Evolutionary conservation across 1,140 invertebrate genomes (phyloP), one percentile per base, ranked within the genome.

Genomic region (Hylyphantes graminicola): DNA sequence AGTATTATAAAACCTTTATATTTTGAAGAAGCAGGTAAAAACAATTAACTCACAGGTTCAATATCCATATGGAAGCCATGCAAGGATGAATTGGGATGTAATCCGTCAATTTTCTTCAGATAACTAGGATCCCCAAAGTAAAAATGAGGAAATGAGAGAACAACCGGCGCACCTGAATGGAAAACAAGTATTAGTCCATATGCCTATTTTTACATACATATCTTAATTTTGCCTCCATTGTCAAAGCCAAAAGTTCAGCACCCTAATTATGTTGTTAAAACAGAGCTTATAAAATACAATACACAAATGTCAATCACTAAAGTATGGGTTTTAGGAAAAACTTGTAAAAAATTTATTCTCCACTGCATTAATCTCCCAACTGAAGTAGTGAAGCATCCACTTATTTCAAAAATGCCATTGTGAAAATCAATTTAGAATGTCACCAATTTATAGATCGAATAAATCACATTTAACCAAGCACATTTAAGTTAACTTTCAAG

Each of bases 91-190:
- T 85, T 83, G 13, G 85, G 85, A n/a, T 76, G 63, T 12, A 86
- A 19, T 48, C 85, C 78, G 57, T 48, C n/a, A 17, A 80, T 57
- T 13, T 12, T 74, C 13, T 75, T 78, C 10, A 80, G n/a, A 48
- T 86, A 86, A 35, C 51, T 50, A 17, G 93, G 92, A 88, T 96
- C 94, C 0, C 91, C 91, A 5, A 93, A 90, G 85, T 94, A 94
- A 88, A 96, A 96, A 90, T 97, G 96, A 0, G 96, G 96, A 87
- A 95, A 89, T 0, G 95, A 94, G 0, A 92, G 92, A 15, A 93
- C 91, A 13, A 95, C 89, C 0, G 95, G 95, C 0, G 78, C 84
- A 72, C 64, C 84, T 85, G n/a, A 13, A 67, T 50, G 50, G 15
- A 68, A 81, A 76, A 68, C 7, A 73, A 73, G 13, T 21, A 67